Conservation (phyloP, 2,888 invertebrate species). For the Agriotes lineatus region DNA sequence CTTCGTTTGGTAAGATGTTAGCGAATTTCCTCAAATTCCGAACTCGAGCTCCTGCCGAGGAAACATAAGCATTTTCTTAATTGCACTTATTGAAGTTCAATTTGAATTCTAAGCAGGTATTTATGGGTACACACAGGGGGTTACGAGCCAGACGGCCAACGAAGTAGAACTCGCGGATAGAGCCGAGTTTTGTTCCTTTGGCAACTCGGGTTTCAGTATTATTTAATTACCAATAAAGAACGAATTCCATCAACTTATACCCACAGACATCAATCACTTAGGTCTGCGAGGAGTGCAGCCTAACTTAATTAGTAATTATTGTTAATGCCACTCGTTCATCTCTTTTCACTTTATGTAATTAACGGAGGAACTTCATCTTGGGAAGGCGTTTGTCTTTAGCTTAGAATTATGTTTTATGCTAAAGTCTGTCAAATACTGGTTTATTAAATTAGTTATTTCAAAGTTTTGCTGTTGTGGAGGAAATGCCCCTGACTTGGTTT, state of each 20-base stretch:
- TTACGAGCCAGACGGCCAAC: background rate
- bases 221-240: constrained; percentile 10
- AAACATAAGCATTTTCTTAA: no score
- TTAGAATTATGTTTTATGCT: background rate
- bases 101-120: no score
- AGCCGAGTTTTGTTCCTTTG: background rate
- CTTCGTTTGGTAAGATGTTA: no score
- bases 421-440: no score
- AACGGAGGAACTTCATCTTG: background rate
- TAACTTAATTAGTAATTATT: constrained; percentile 14
- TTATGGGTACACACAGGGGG: no score
- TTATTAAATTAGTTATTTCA: no score
- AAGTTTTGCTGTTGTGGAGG: no score
- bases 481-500: no score
- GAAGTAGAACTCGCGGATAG: background rate
- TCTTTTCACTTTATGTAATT: constrained; percentile 7
- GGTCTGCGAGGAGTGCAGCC: background rate
- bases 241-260: constrained; percentile 8
- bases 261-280: constrained; percentile 8
- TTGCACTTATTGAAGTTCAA: no score
- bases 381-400: background rate
- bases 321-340: constrained; percentile 3
- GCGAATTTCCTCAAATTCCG: no score
- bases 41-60: no score
- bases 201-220: background rate